Evolutionary conservation across 2,113 vertebrate species (phyloP).

Genomic region (Eira barbara): DNA sequence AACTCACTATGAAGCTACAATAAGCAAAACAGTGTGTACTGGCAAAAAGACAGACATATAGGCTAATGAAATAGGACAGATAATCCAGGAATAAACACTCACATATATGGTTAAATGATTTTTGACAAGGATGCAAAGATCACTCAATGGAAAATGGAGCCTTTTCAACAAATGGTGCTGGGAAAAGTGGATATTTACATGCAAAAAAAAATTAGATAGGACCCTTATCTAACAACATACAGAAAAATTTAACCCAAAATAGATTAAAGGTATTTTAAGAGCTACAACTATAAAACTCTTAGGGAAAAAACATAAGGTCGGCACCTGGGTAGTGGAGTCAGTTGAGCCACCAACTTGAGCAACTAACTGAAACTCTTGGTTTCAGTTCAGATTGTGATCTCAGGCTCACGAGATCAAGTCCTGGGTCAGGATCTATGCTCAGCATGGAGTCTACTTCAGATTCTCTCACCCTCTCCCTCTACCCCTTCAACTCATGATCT

Average conservation of each 20-base stretch:
- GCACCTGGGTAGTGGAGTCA: not conserved
- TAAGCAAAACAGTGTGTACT: not conserved
- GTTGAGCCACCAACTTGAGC: not conserved
- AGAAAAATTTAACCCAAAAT: not conserved
- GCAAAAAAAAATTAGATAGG: not conserved
- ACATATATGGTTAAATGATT: not conserved
- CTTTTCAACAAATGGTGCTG: not conserved
- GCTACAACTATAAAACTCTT: not conserved
- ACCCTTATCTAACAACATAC: not conserved
- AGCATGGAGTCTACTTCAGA: not conserved
- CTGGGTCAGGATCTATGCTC: not conserved
- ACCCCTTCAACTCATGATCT: not conserved
- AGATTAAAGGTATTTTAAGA: not conserved
- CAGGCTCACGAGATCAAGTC: not conserved
- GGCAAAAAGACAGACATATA: not conserved
- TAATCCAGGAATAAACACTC: not conserved
- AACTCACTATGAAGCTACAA: not conserved
- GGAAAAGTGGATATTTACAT: not conserved
- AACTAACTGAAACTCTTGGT: not conserved
- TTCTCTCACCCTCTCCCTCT: not conserved
- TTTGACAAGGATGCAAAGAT: not conserved
- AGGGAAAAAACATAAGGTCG: not conserved
- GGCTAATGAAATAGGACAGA: not conserved
- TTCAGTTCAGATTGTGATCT: not conserved
- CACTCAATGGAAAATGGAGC: not conserved